Evolutionary conservation across 1,140 invertebrate genomes (phyloP).

Genomic region (Lanistes nyassanus): DNA sequence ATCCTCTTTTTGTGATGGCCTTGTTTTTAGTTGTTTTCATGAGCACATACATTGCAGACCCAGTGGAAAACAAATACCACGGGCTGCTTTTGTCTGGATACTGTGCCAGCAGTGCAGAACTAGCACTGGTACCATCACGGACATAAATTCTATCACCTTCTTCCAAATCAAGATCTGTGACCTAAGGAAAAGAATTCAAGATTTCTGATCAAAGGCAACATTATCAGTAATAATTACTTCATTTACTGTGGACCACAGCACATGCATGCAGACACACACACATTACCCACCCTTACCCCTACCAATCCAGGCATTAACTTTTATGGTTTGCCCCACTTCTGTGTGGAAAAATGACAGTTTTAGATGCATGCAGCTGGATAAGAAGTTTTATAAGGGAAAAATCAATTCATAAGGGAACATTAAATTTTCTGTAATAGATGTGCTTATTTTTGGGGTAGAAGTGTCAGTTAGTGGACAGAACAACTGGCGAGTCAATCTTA

Average conservation of each 20-base stretch:
- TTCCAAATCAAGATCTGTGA: constrained; percentile 27
- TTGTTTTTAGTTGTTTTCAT: constrained; percentile 30
- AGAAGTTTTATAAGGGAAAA: too few species aligned
- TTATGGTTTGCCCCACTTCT: too few species aligned
- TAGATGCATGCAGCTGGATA: too few species aligned
- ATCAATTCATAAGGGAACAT: too few species aligned
- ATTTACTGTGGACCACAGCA: background rate
- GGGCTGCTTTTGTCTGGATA: constrained; percentile 25
- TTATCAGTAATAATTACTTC: background rate
- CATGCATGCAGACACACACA: background rate
- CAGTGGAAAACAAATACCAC: constrained; percentile 38
- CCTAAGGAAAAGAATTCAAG: background rate
- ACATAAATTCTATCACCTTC: constrained; percentile 34
- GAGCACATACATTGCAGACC: constrained; percentile 32
- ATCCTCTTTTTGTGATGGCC: constrained; percentile 26
- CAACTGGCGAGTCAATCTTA: too few species aligned
- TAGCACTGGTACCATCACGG: constrained; percentile 33
- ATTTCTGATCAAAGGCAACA: background rate
- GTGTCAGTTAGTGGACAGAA: too few species aligned
- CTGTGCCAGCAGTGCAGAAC: constrained; percentile 26
- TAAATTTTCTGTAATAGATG: too few species aligned
- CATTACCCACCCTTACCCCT: too few species aligned
- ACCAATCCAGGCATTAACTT: too few species aligned
- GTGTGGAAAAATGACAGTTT: too few species aligned
- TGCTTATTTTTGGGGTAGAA: too few species aligned